These are phyloP conservation scores for Pluvianellus socialis DNA, from an alignment of 2,113 vertebrate genomes.

Conservation along the genomic window DNA sequence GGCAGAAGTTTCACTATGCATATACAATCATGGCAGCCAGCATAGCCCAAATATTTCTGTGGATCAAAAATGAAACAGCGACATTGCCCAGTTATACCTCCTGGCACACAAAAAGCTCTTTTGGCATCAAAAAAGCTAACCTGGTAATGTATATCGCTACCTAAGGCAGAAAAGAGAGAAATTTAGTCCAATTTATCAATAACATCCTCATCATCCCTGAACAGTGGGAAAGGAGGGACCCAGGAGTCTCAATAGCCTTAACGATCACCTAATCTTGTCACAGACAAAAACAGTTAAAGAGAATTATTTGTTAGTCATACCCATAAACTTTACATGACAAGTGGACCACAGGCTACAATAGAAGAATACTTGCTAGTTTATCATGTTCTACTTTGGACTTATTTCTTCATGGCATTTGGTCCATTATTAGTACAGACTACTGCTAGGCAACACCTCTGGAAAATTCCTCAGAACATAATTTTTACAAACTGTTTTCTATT, in stretches of 20 bases:
- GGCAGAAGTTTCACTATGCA: not conserved
- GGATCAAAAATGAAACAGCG: not conserved
- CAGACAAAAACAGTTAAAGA: not conserved
- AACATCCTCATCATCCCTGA: not conserved
- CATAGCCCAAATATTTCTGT: not conserved
- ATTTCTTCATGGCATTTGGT: not conserved
- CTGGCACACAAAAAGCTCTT: not conserved
- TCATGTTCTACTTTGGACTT: not conserved
- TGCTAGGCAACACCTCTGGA: not conserved
- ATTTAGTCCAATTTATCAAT: not conserved
- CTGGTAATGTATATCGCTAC: not conserved
- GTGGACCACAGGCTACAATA: fast-evolving
- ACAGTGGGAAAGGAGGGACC: not conserved
- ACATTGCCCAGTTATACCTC: not conserved
- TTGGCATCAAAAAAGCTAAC: not conserved
- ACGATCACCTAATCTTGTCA: not conserved
- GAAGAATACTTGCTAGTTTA: not conserved
- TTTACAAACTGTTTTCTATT: not conserved
- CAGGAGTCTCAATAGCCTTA: not conserved
- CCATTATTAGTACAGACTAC: not conserved
- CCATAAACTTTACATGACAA: not conserved
- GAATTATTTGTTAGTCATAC: not conserved
- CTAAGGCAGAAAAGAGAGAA: not conserved
- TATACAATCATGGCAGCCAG: not conserved
- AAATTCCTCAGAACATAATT: not conserved